These are phyloP conservation scores for Argyrosomus japonicus DNA, from an alignment of 2,113 vertebrate genomes.

Conservation along the genomic window DNA sequence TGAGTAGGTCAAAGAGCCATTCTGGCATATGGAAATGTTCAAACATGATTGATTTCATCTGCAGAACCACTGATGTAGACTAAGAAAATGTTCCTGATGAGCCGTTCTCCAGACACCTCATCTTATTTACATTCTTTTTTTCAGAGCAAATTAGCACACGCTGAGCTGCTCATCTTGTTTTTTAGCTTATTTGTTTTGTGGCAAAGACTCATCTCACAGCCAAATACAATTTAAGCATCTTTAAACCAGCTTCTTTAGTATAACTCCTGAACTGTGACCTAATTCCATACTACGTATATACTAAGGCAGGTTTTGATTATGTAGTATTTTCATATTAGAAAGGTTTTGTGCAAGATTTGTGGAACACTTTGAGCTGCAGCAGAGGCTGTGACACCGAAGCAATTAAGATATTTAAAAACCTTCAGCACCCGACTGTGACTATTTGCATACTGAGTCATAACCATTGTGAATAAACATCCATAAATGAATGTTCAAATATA, in stretches of 20 bases:
- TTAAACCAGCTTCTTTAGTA: not conserved
- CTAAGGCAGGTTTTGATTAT: not conserved
- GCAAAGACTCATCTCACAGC: not conserved
- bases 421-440: too few relatives aligned
- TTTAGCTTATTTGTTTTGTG: not conserved
- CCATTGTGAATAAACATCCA: not conserved
- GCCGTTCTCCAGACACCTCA: conserved; percentile 5
- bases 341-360: not conserved
- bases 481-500: not conserved
- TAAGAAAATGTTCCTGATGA: conserved; percentile 38
- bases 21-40: conserved; percentile 47
- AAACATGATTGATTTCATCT: conserved; percentile 64
- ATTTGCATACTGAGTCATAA: not conserved
- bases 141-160: not conserved
- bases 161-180: conserved; percentile 1
- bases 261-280: not conserved
- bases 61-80: not conserved
- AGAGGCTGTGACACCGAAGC: not conserved
- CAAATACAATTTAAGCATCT: not conserved
- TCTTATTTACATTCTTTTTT: conserved; percentile 23
- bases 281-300: not conserved
- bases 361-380: not conserved
- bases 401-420: too few relatives aligned
- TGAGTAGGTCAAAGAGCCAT: conserved; percentile 57
- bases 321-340: not conserved